These are phyloP conservation scores for Drosophila dives DNA, from an alignment of 2,888 invertebrate species.

Conservation along the genomic window DNA sequence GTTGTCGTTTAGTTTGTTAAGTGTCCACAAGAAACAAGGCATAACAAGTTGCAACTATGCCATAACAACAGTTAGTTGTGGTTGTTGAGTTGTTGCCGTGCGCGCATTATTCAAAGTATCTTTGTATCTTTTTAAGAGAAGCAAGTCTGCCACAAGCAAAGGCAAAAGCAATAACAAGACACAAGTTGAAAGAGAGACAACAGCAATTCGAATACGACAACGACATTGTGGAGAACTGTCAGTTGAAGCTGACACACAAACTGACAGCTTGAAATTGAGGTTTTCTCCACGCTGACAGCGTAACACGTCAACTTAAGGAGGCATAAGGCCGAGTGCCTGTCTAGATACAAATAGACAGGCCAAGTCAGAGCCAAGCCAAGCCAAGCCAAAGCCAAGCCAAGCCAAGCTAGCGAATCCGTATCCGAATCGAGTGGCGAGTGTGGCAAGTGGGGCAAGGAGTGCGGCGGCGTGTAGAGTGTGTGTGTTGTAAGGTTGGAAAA, in stretches of 20 bases:
- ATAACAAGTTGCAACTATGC: slow-evolving; percentile 34
- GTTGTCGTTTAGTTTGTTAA: slow-evolving; percentile 28
- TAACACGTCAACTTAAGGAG: slow-evolving; percentile 80
- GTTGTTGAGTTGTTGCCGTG: slow-evolving; percentile 18
- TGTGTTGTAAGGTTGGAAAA: slow-evolving; percentile 40
- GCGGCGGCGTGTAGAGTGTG: slow-evolving; percentile 3
- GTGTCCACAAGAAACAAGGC: slow-evolving; percentile 38
- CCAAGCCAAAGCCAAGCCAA: background rate
- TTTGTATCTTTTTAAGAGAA: slow-evolving; percentile 21
- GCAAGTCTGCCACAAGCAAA: slow-evolving; percentile 35
- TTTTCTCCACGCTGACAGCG: slow-evolving; percentile 81
- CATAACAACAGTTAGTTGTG: slow-evolving; percentile 29
- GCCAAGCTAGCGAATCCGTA: background rate
- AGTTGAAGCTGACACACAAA: slow-evolving; percentile 84
- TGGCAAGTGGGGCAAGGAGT: too few species aligned
- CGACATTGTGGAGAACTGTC: slow-evolving; percentile 80
- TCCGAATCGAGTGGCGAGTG: background rate
- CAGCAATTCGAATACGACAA: slow-evolving; percentile 40
- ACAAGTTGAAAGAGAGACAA: slow-evolving; percentile 44
- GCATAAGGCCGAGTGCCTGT: slow-evolving; percentile 80
- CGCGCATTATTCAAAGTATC: slow-evolving; percentile 71
- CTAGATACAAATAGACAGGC: slow-evolving; percentile 79
- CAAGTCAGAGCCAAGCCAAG: slow-evolving; percentile 2
- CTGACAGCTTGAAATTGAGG: slow-evolving; percentile 84
- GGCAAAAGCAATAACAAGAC: slow-evolving; percentile 36